These are phyloP conservation scores for Rhinichthys klamathensis DNA, from an alignment of 2,113 vertebrate species.

Conservation along the genomic window DNA sequence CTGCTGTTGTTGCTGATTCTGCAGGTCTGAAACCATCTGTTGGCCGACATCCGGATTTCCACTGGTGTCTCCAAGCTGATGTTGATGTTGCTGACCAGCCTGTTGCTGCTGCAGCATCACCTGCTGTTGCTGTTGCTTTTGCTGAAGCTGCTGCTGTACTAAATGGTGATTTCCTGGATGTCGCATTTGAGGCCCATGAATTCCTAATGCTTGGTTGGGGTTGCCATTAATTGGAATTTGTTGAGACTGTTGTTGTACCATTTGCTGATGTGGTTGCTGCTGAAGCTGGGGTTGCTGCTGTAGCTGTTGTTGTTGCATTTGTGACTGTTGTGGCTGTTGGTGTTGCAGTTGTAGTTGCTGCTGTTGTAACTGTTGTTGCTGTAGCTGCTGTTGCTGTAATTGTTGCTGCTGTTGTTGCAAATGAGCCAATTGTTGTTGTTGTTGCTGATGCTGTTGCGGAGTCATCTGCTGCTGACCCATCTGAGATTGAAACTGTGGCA, in stretches of 20 bases:
- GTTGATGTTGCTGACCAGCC: slow-evolving; percentile 76
- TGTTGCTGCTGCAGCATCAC: slow-evolving; percentile 78
- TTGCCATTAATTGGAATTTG: slow-evolving; percentile 89
- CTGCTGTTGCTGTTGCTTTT: slow-evolving; percentile 71
- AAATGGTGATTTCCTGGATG: slow-evolving; percentile 84
- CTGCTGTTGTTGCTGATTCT: slow-evolving; percentile 88
- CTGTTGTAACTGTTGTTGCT: slow-evolving; percentile 68
- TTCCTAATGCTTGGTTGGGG: slow-evolving; percentile 88
- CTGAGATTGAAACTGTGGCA: slow-evolving; percentile 89
- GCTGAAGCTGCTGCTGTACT: slow-evolving; percentile 81
- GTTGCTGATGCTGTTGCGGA: slow-evolving; percentile 79
- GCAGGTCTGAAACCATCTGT: slow-evolving; percentile 92
- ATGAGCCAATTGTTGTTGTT: slow-evolving; percentile 72
- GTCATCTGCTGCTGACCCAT: slow-evolving; percentile 78
- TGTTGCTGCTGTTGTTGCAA: slow-evolving; percentile 70
- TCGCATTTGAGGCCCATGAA: slow-evolving; percentile 92
- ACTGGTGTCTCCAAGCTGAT: slow-evolving; percentile 83
- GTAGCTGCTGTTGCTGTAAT: slow-evolving; percentile 76
- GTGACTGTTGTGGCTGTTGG: slow-evolving; percentile 61
- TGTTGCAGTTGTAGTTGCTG: slow-evolving; percentile 71
- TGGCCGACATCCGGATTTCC: slow-evolving; percentile 78
- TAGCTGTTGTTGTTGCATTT: slow-evolving; percentile 61
- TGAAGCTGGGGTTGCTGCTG: slow-evolving; percentile 49
- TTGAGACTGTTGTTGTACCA: slow-evolving; percentile 79
- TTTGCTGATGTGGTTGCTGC: slow-evolving; percentile 63